Base-by-base conservation (phyloP, 2,888 invertebrate species). In the Abrostola triplasia region DNA sequence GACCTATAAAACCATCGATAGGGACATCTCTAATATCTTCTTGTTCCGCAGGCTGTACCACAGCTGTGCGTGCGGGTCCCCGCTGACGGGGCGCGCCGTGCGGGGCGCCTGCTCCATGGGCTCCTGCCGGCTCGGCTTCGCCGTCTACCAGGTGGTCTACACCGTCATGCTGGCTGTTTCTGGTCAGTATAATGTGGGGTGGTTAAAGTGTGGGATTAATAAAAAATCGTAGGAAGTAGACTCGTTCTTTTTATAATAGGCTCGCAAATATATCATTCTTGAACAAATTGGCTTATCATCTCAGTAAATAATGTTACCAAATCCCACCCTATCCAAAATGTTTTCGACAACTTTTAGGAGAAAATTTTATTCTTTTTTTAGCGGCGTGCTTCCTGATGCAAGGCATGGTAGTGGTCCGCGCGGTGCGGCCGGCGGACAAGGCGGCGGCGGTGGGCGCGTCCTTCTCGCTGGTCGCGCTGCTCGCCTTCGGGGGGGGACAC, bases 351-450 rank as follows among this genome's bases (percentile, higher is more conserved):
- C n/a, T n/a, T n/a, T n/a, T n/a, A n/a, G n/a, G n/a, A n/a, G n/a
- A n/a, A n/a, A n/a, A n/a, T n/a, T n/a, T n/a, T n/a, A n/a, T n/a
- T n/a, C n/a, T n/a, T n/a, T n/a, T n/a, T n/a, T n/a, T n/a, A n/a
- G n/a, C 87, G 2, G 86, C 92, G 0, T 81, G 92, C 2, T 81
- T 92, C 66, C 76, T 93, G 55, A 90, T 93, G 92, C 92, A 92
- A 72, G 90, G 92, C 1, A 93, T 93, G 93, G 90, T 82, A 61
- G 58, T 92, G 0, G 60, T 93, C 6, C 86, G 94, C 1, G 83
- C 89, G 0, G 92, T 90, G 37, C 77, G 76, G 0, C 79, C 83
- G 0, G 57, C 68, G 0, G 92, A 93, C 76, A 92, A 92, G 75
- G 84, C 90, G 0, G 60, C 84, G 0, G 90, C 92, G 0, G 69